A percentile compares a stretch with the other conserved stretches of the same genome.
These are phyloP conservation scores for Hypselothyrea guttata DNA, from an alignment of 2,888 invertebrate species.

Conservation along the genomic window DNA sequence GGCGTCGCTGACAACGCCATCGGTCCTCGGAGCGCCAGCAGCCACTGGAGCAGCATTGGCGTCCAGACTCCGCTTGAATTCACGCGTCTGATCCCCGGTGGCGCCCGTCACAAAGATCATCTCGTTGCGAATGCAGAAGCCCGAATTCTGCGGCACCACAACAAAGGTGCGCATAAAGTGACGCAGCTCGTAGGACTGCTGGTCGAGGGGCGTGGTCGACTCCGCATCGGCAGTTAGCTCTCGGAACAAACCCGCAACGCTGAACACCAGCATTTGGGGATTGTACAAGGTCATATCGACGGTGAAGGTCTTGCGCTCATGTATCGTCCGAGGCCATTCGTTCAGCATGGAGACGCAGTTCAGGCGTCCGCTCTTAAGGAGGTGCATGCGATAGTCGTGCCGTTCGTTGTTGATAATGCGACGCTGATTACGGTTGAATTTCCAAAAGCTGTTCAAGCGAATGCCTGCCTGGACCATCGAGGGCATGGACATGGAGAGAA, in stretches of 20 bases:
- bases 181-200: conserved; percentile 82
- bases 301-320: conserved; percentile 93
- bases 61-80: conserved; percentile 60
- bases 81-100: conserved; percentile 84
- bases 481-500: conserved; percentile 87
- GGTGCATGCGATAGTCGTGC: conserved; percentile 84
- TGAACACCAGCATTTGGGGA: conserved; percentile 89
- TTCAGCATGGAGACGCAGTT: conserved; percentile 92
- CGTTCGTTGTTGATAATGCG: conserved; percentile 85
- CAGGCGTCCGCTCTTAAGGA: conserved; percentile 88
- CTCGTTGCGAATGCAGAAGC: conserved; percentile 94
- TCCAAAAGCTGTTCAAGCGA: conserved; percentile 85
- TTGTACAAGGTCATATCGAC: conserved; percentile 91
- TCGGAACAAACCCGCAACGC: conserved; percentile 93
- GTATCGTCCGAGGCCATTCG: conserved; percentile 92
- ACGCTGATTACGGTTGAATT: conserved; percentile 86
- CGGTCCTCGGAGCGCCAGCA: conserved; percentile 33
- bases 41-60: conserved; percentile 8
- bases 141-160: conserved; percentile 89
- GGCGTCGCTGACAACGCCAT: conserved; percentile 82
- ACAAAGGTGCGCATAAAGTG: conserved; percentile 90
- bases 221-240: conserved; percentile 85
- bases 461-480: conserved; percentile 83
- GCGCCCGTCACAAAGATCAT: conserved; percentile 90
- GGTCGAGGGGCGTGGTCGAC: conserved; percentile 55